Conservation (phyloP, 2,797 vertebrate species). For the Tragelaphus eurycerus region DNA sequence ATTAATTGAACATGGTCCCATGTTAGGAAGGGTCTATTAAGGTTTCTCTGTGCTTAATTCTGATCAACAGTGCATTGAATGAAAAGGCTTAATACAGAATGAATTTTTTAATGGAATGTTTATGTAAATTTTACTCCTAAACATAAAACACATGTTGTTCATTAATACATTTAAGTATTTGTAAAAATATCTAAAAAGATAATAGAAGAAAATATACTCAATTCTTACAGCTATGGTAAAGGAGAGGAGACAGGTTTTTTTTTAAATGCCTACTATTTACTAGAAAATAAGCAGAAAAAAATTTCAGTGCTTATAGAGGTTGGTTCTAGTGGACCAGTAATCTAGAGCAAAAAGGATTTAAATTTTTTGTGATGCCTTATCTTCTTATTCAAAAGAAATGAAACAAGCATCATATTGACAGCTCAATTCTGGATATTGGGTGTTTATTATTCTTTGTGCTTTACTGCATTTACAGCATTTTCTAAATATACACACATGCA, state of each 20-base stretch:
- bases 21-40: background rate
- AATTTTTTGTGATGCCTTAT: background rate
- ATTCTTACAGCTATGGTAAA: background rate
- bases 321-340: background rate
- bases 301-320: background rate
- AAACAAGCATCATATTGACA: background rate
- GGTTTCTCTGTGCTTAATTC: background rate
- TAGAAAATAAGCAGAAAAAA: background rate
- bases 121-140: background rate
- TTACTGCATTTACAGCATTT: background rate
- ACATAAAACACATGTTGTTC: background rate
- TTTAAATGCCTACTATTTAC: background rate
- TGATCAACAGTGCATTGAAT: background rate
- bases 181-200: background rate
- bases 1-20: background rate
- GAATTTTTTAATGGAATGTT: background rate
- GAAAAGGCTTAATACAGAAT: background rate
- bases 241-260: background rate
- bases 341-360: background rate
- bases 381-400: slow-evolving; percentile 8
- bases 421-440: background rate
- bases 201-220: background rate
- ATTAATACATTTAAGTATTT: background rate
- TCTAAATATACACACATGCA: background rate
- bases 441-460: background rate